Evolutionary conservation across 2,888 invertebrate species (phyloP).

Genomic region (Tinea trinotella): DNA sequence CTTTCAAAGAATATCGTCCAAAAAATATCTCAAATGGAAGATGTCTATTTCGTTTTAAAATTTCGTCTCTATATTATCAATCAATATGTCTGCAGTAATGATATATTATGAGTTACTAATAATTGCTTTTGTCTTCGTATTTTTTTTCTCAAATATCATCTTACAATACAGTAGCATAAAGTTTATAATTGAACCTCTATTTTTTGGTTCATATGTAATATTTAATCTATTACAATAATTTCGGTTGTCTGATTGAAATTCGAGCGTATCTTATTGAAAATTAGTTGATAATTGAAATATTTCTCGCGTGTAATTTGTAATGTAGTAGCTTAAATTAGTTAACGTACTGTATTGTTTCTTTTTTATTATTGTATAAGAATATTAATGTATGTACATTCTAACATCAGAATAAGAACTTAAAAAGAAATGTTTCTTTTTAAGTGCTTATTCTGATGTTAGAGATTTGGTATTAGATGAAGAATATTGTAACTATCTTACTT

Average conservation of each 20-base stretch:
- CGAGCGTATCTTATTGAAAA: constrained; percentile 66
- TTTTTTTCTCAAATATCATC: not conserved
- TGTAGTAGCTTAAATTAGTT: constrained; percentile 8
- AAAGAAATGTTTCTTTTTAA: too few relatives aligned
- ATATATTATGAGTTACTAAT: not conserved
- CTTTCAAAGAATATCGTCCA: not conserved
- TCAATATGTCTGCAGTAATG: constrained; percentile 28
- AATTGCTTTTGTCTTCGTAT: not conserved
- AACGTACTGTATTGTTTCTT: not conserved
- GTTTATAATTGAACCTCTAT: not conserved
- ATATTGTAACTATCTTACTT: too few relatives aligned
- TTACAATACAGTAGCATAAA: not conserved
- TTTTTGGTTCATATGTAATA: not conserved
- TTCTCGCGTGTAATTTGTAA: constrained; percentile 11
- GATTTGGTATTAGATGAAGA: too few relatives aligned
- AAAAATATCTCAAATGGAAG: constrained; percentile 19
- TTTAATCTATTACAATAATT: constrained; percentile 25
- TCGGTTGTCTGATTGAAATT: constrained; percentile 60
- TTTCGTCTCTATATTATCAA: constrained; percentile 61
- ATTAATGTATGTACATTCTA: too few relatives aligned
- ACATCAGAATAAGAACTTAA: too few relatives aligned
- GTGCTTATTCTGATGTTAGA: too few relatives aligned
- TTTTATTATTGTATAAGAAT: not conserved
- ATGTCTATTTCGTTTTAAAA: constrained; percentile 32
- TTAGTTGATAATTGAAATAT: constrained; percentile 27